Evolutionary conservation across 2,888 invertebrate species (phyloP), one percentile per base, ranked within the genome.

Genomic region (Cephus pulcher): DNA sequence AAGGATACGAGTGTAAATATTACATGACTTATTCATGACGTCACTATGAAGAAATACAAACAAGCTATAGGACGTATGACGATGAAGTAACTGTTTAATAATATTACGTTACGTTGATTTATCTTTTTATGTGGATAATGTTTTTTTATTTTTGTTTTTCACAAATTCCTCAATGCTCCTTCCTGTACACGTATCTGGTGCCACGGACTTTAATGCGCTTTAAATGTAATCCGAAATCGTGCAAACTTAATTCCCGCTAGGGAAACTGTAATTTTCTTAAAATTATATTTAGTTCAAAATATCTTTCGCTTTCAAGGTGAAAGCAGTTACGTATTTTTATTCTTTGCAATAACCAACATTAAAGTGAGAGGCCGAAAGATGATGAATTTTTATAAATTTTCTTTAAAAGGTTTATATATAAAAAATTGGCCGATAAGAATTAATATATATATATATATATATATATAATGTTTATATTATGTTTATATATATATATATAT

Each of bases 191-290:
- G 71, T 34, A 32, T 34, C 11, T 23, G 12, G 4, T 2, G 32
- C 71, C 1, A 34, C 11, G 0, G 1, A 34, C 71, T 23, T 83
- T 85, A 84, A 82, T 85, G 83, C 79, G 82, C 81, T 85, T 83
- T 83, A 82, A 84, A 85, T 83, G 81, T 83, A 83, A 79, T 75
- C 79, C 56, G 2, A 23, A 56, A 56, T 56, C 9, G 40, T 40
- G 15, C 40, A 40, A 40, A 75, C 75, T 78, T 75, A 77, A 80
- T 70, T 70, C 40, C 71, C 73, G 76, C 35, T 23, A 34, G 32
- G n/a, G 73, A 80, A 81, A 80, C 81, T 84, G 82, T 86, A 86
- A 86, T 88, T 82, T 82, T 82, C 83, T 84, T 84, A 83, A 84
- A 86, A 84, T 85, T 87, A 83, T 84, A 37, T 37, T 37, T 12